phyloP scores from a whole-genome alignment of 92 coral and sea anemone species.

The Umimayanthus kanabou region DNA sequence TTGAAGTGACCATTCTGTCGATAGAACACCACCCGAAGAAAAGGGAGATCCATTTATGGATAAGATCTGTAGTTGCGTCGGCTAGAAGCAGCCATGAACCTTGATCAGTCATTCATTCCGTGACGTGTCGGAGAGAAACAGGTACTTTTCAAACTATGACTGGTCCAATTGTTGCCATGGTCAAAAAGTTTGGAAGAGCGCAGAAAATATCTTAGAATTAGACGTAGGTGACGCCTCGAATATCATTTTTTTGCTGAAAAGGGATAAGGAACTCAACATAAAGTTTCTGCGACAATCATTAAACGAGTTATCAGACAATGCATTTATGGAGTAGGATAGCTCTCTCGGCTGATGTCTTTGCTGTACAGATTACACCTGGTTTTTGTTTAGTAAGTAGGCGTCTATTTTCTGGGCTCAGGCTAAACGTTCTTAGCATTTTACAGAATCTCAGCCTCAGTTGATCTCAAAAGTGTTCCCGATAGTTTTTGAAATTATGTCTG shows the following conservation, averaged over 20 bases:
- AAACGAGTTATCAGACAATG: background rate
- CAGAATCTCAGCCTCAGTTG: no score
- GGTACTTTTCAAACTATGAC: background rate
- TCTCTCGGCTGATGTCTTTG: background rate
- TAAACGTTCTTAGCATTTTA: no score
- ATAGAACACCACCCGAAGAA: background rate
- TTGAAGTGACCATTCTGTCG: background rate
- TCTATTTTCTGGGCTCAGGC: no score
- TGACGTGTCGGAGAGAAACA: background rate
- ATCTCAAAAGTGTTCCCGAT: no score
- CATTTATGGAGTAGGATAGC: background rate
- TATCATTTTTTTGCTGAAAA: no score
- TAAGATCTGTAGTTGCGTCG: background rate
- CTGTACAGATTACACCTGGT: no score
- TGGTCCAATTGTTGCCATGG: background rate
- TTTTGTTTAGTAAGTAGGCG: no score
- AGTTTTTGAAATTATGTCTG: no score
- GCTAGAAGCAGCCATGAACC: background rate
- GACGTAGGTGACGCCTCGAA: background rate
- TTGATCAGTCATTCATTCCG: background rate
- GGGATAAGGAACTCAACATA: no score
- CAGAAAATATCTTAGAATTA: no score
- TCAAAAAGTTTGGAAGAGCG: background rate
- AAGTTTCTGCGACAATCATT: no score
- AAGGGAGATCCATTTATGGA: background rate